These are phyloP conservation scores for Lacanobia wlatinum DNA, from an alignment of 2,888 invertebrate species.

Conservation along the genomic window DNA sequence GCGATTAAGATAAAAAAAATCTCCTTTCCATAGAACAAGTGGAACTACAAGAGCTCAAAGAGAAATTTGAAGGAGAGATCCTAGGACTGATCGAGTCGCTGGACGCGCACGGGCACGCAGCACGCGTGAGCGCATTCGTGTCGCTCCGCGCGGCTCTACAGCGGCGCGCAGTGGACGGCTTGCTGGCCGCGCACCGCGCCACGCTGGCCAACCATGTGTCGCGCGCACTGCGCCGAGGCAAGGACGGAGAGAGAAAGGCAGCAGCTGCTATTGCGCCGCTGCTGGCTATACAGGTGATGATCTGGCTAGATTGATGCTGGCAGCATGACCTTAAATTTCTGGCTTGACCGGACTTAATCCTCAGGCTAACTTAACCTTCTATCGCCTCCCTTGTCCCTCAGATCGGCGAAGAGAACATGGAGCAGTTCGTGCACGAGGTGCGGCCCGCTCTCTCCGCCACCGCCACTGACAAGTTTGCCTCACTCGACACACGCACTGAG, in stretches of 20 bases:
- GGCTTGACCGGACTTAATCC: too few species aligned
- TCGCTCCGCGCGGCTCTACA: conserved; percentile 94
- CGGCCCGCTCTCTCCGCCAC: conserved; percentile 93
- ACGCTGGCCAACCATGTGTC: conserved; percentile 96
- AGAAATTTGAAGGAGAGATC: conserved; percentile 96
- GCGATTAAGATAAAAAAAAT: background rate
- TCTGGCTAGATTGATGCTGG: background rate
- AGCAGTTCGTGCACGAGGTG: conserved; percentile 93
- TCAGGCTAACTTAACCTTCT: too few species aligned
- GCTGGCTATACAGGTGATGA: conserved; percentile 94
- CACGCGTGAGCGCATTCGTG: conserved; percentile 93
- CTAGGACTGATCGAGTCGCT: conserved; percentile 96
- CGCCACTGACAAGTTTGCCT: conserved; percentile 94
- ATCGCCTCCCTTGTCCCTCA: conserved; percentile 60
- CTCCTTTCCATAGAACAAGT: conserved; percentile 67
- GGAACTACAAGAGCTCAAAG: too few species aligned
- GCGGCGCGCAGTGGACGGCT: conserved; percentile 94
- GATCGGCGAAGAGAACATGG: conserved; percentile 91
- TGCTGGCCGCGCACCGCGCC: conserved; percentile 94
- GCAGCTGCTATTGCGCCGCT: conserved; percentile 96
- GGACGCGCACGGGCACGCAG: conserved; percentile 96
- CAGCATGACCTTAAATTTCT: background rate
- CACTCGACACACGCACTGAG: conserved; percentile 94
- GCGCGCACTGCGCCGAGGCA: conserved; percentile 95
- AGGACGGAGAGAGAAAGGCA: conserved; percentile 95